Percentiles rank a stretch among this genome's conserved stretches.
These are phyloP conservation scores for Ophiodon elongatus DNA, from an alignment of 2,113 vertebrate genomes.

Conservation along the genomic window DNA sequence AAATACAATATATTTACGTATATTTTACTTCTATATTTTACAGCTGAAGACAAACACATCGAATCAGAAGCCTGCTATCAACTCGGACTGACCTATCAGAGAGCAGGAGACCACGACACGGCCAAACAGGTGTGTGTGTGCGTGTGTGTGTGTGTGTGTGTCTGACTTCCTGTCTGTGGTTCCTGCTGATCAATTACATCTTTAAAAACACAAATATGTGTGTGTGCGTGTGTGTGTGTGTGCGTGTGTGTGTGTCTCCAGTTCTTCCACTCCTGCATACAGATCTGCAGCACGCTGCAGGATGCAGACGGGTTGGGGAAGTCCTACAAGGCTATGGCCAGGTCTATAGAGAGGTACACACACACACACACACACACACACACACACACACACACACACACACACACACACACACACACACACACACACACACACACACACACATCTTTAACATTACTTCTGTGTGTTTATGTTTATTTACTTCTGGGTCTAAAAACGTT, in stretches of 20 bases:
- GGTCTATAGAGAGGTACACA: conserved; percentile 71
- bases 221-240: neutral
- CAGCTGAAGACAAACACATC: conserved; percentile 57
- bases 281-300: conserved; percentile 57
- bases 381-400: conserved; percentile 6
- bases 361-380: conserved; percentile 23
- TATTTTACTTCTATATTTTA: neutral
- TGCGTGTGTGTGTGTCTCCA: conserved; percentile 42
- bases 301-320: conserved; percentile 57
- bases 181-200: no score
- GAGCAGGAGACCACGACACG: conserved; percentile 23
- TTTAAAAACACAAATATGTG: neutral
- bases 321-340: conserved; percentile 71
- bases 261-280: conserved; percentile 68
- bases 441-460: neutral
- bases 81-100: conserved; percentile 63
- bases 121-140: conserved; percentile 53
- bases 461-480: no score
- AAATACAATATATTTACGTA: no score
- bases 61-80: conserved; percentile 42
- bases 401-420: conserved; percentile 13
- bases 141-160: conserved; percentile 6
- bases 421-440: neutral
- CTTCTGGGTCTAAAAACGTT: neutral
- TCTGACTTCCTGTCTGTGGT: neutral